Base-by-base conservation (phyloP, 2,888 invertebrate species). In the Ophioninae sp. region DNA sequence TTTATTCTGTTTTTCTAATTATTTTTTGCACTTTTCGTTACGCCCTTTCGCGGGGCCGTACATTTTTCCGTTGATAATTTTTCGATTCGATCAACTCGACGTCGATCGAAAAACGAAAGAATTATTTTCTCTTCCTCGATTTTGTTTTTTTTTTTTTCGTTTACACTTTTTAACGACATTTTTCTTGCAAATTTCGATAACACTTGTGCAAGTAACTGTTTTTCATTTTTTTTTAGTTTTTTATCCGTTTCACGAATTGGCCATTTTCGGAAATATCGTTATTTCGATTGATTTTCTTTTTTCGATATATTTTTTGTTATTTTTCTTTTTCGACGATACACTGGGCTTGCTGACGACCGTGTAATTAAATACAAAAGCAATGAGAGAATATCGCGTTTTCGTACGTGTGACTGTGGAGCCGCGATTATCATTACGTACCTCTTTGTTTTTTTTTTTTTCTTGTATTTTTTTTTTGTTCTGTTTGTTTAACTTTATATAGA, bases 291-390 rank as follows among this genome's bases (percentile, higher is more conserved):
- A n/a, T 44, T 6, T 65, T 44, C 30, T 69, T 58, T 68, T 51
- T 58, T 13, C 37, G 13, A 10, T 68, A 2, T 56, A 5, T 39
- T 37, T 30, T 30, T 30, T 41, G 17, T 44, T 17, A 39, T 7
- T 22, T 17, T 80, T 65, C 56, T 39, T 81, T 71, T 37, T 73
- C 64, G 5, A 17, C 65, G 61, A 20, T 77, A 78, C 71, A 68
- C 74, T 71, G 78, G 64, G 71, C 67, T 71, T 63, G 37, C 68
- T 68, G 75, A 79, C 79, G 75, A 79, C 71, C 74, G 67, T 77
- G 61, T 75, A 67, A 79, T 81, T 81, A 79, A 30, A 79, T 79
- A 84, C 61, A 84, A 81, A 84, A 78, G 81, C 84, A 78, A 81
- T 71, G 78, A 73, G 58, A 76, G 78, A 81, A 75, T 74, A 17